Base-by-base conservation (phyloP, 1,140 invertebrate species). In the silkworm (Bombyx mori) region DNA sequence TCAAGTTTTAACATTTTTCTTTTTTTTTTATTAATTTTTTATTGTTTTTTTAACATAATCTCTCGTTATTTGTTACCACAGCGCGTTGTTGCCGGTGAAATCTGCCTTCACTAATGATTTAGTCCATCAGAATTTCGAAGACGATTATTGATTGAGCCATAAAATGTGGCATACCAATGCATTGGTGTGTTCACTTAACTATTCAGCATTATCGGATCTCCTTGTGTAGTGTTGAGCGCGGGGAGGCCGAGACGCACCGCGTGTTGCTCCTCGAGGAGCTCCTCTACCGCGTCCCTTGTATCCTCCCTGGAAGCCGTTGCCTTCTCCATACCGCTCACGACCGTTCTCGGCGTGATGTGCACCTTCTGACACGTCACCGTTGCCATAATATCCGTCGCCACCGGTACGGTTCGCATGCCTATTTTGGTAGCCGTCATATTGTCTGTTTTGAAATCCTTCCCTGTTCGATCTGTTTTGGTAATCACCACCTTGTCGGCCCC, bases 1-100 rank as follows among this genome's bases (percentile, higher is more conserved):
- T 85, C 75, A 79, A 65, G 68, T 82, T 86, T 86, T 77, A 76
- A 75, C 74, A 73, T 84, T 86, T 85, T 86, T 73, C 79, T 82
- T 84, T 87, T 87, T 55, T 87, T 87, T 87, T 87, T 83, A 66
- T 59, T 57, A 81, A 74, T 75, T 60, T 71, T 63, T 66, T 67
- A 69, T 68, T 74, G 72, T 77, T 75, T 78, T 75, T 79, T 61
- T 79, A 77, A 69, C 73, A 73, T 82, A 83, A 86, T 85, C 80
- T 85, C 82, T 82, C 72, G 69, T 77, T 68, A 79, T 71, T 84
- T 74, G 77, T 82, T 76, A 68, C 75, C 81, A 78, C 76, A 80
- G 75, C 77, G 69, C 73, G 84, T 86, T 87, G 84, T 86, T 87
- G 82, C 84, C 81, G 81, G 82, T 87, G 84, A 87, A 86, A 86